Base-by-base conservation (phyloP, 1,140 invertebrate genomes). In the Diachasma alloeum region DNA sequence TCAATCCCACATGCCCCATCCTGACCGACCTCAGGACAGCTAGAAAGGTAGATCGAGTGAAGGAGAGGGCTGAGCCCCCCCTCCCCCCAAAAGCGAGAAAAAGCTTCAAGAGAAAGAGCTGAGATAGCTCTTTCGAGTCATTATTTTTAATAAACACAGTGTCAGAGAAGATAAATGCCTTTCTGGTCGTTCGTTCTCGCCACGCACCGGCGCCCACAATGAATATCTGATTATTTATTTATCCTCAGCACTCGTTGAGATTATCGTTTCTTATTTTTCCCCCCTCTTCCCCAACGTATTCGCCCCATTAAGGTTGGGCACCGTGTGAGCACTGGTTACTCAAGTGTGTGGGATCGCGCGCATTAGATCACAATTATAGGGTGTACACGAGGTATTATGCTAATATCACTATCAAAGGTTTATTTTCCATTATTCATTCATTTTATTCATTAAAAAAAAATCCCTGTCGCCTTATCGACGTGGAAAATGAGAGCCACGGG, bases 321-420 rank as follows among this genome's bases (percentile, higher is more conserved):
- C 77, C 9, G 59, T 24, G 59, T 26, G 59, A 63, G 59, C 19
- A 63, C 66, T 76, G 72, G 42, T 66, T 24, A 81, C 76, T 13
- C 59, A 15, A 56, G 48, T 56, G 48, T 56, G 48, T 56, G 48
- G 48, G 48, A 56, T 56, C 48, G 73, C 74, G 79, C 78, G 79
- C 75, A 82, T 82, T 83, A 78, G 77, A 76, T 78, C 74, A 72
- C 80, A 81, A 83, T 83, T 81, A 81, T 81, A 80, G 78, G 81
- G 75, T 70, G 74, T 82, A 72, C 77, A 72, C 67, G 74, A 77
- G 24, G 76, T 78, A 82, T 83, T 83, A 82, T 82, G 79, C 79
- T 82, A 83, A 83, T 82, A 74, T 74, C 73, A 69, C 72, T 75
- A 80, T 83, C 81, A 81, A 79, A 79, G 76, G 79, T 79, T 72